Conservation (phyloP, 1,140 invertebrate genomes). For the Pemphigus obesinymphae region DNA sequence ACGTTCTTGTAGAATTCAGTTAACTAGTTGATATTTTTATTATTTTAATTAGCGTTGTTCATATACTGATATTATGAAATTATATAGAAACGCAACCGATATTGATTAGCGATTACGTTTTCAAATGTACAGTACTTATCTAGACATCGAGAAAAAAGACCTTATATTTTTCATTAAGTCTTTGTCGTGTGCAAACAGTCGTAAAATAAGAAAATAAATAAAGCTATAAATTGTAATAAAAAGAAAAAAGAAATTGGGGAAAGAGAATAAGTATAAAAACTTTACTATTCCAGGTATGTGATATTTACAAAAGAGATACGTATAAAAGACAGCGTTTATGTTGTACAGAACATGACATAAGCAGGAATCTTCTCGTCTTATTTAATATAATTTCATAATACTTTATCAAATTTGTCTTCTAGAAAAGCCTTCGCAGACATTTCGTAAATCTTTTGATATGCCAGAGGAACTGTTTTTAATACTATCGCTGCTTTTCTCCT, state of each 20-base stretch:
- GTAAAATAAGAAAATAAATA: neutral
- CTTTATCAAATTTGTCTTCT: constrained; percentile 28
- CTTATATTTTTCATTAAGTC: constrained; percentile 15
- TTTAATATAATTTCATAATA: constrained; percentile 22
- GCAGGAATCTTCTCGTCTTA: constrained; percentile 16
- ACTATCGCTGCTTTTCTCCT: neutral
- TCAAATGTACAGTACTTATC: neutral
- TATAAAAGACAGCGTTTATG: neutral
- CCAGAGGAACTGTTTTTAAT: constrained; percentile 26
- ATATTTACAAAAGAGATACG: neutral
- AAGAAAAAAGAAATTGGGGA: neutral
- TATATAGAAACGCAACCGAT: neutral
- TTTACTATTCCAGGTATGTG: neutral
- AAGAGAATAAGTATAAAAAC: neutral
- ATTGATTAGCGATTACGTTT: neutral
- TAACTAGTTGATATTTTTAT: too few species aligned
- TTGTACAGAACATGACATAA: neutral
- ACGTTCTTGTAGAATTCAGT: too few species aligned
- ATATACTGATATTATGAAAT: too few species aligned
- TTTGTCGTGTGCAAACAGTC: neutral
- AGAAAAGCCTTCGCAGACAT: neutral
- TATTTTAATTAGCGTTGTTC: too few species aligned
- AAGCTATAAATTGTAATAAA: constrained; percentile 10
- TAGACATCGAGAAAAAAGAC: neutral
- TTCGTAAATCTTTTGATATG: constrained; percentile 9